Evolutionary conservation across 2,888 invertebrate species (phyloP), one percentile per base, ranked within the genome.

Genomic region (Halictus quadricinctus): DNA sequence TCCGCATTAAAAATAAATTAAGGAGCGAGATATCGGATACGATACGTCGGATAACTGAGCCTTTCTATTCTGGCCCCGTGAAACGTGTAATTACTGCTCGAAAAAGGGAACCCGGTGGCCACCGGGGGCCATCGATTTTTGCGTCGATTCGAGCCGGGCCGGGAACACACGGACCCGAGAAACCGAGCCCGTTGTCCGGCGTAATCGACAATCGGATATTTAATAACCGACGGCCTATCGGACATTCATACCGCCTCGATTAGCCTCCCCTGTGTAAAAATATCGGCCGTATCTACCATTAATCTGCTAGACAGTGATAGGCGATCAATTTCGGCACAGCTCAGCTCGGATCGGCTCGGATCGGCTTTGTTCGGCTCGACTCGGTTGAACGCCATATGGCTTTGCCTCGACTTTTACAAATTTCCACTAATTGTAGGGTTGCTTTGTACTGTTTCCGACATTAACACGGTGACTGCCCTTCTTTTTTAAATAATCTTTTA

Each of bases 1-100:
- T 50, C 5, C 54, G 84, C 84, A 84, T 84, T 84, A 84, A 84
- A 84, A 84, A 84, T 84, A 76, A 84, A 84, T 84, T 84, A 84
- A 84, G 85, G 41, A 72, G 75, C n/a, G 74, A 84, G 84, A 84
- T 84, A 64, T 75, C 84, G 72, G 75, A 64, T 64, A 64, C 29
- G 74, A 84, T 84, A 84, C 84, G 46, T 75, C 84, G 72, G 75
- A 78, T 84, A 84, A 84, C 72, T 13, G 76, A 60, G 73, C 75
- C 84, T 84, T 79, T 78, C 84, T 84, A 83, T 60, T 64, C 60
- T 43, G 70, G 72, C 46, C 54, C 76, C 85, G 72, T 29, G 72
- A 73, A 46, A 72, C 46, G 75, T 80, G 76, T 80, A 76, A 75
- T 75, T 75, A 54, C 41, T 48, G 54, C 6, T 72, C 36, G 74